phyloP scores from a whole-genome alignment of 2,888 invertebrate genomes.

The Villa cingulata region DNA sequence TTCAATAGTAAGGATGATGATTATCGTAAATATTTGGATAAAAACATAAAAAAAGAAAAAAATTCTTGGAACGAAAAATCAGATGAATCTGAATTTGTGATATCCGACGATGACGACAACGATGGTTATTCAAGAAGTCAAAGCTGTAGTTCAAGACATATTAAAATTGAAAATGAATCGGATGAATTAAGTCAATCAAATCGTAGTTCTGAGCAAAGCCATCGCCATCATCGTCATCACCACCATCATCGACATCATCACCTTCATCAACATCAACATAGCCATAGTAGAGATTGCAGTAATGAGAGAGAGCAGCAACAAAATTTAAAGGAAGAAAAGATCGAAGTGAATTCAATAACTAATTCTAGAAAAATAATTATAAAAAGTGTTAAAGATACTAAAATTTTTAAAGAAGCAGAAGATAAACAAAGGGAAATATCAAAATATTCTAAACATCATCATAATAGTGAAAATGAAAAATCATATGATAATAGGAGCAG shows the following conservation, averaged over 20 bases:
- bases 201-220: too few relatives aligned
- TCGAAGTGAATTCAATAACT: too few relatives aligned
- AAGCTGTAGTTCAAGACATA: constrained; percentile 9
- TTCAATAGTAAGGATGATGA: constrained; percentile 23
- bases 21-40: too few relatives aligned
- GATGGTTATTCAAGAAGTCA: neutral
- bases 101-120: constrained; percentile 14
- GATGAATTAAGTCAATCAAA: neutral
- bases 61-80: neutral
- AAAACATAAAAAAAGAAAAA: neutral
- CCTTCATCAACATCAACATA: neutral
- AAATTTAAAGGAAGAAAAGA: neutral
- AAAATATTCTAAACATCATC: neutral
- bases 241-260: neutral
- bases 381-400: constrained; percentile 53
- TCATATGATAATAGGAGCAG: too few relatives aligned
- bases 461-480: constrained; percentile 2
- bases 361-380: constrained; percentile 43
- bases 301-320: constrained; percentile 20
- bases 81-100: constrained; percentile 10
- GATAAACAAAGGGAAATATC: constrained; percentile 29
- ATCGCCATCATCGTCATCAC: neutral
- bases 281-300: constrained; percentile 9
- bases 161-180: constrained; percentile 11
- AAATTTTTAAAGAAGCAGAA: constrained; percentile 51